phyloP scores from a whole-genome alignment of 2,888 invertebrate species.

The Harmothoe impar region DNA sequence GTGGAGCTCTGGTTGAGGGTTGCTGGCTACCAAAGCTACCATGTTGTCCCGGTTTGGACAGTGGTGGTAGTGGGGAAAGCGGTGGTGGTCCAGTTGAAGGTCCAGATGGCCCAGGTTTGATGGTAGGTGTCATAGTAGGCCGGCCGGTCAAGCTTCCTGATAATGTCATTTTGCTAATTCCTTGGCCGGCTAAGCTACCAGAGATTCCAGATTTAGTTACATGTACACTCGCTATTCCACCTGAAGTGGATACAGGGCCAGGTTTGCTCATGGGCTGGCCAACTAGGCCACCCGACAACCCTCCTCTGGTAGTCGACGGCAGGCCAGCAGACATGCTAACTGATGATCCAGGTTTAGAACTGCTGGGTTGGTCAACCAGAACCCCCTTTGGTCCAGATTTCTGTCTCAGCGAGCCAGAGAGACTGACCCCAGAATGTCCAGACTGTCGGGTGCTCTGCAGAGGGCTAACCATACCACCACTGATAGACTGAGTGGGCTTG shows the following conservation, averaged over 20 bases:
- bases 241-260: not conserved
- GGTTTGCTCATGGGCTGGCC: conserved; percentile 10
- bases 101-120: not conserved
- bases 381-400: not conserved
- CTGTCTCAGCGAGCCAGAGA: not conserved
- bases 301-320: not conserved
- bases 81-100: not conserved
- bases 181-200: not conserved
- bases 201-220: not conserved
- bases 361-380: conserved; percentile 7
- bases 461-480: not conserved
- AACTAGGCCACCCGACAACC: not conserved
- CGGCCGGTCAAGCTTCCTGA: not conserved
- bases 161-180: not conserved
- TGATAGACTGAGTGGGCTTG: conserved; percentile 29
- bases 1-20: not conserved
- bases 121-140: not conserved
- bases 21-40: not conserved
- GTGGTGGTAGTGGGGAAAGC: not conserved
- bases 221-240: not conserved
- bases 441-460: conserved; percentile 5
- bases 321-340: not conserved
- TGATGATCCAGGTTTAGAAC: not conserved
- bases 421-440: not conserved
- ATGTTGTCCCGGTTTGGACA: not conserved